Conservation (phyloP, 2,113 vertebrate species). For the Sinocyclocheilus anophthalmus region DNA sequence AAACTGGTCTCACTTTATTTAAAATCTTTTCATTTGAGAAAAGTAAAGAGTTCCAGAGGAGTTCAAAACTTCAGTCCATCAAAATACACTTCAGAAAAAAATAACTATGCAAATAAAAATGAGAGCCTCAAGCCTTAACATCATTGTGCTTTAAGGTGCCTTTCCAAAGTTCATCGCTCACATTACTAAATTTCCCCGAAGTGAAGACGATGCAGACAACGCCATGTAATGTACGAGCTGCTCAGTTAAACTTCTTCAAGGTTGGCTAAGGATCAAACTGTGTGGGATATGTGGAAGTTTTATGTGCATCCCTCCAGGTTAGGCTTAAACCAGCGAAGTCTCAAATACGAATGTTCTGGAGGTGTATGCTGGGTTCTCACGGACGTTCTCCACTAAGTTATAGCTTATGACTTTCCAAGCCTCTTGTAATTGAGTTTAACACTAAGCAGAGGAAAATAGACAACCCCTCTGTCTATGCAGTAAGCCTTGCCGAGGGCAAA, state of each 20-base stretch:
- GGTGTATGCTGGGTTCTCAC: background rate
- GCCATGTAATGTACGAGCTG: background rate
- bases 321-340: background rate
- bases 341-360: background rate
- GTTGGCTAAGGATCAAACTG: background rate
- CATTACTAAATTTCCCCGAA: background rate
- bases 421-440: background rate
- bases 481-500: background rate
- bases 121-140: background rate
- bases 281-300: background rate
- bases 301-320: background rate
- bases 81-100: background rate
- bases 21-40: background rate
- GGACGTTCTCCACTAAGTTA: background rate
- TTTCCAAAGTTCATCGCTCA: background rate
- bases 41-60: background rate
- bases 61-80: background rate
- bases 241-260: background rate
- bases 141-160: background rate
- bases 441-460: background rate
- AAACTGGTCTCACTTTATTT: too few species aligned
- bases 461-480: background rate
- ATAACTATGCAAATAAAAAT: background rate
- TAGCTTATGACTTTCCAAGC: conserved; percentile 2
- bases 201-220: background rate